Evolutionary conservation across 2,113 vertebrate species (phyloP), one percentile per base, ranked within the genome.

Genomic region (Siniperca knerii): DNA sequence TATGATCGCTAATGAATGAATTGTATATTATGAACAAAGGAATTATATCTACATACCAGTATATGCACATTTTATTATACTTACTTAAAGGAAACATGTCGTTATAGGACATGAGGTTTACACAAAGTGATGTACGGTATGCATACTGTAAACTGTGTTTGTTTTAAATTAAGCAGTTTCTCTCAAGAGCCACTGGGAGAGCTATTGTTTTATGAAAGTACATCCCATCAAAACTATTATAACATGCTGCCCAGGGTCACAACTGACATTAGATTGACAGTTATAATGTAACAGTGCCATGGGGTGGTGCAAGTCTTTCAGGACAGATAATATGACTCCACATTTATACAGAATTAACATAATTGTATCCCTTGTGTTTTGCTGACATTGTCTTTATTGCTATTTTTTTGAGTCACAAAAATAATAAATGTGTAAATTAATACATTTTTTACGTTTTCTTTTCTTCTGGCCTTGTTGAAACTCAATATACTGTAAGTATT

Each of bases 131-230:
- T 62, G 1, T 20, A 33, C 44, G 33, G 23, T 25, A 10, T 55
- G 33, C 25, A n/a, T 33, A 50, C 35, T 37, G 35, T 37, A 37
- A 18, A 42, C 29, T 60, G 44, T 61, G 25, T 21, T 15, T 50
- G 15, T 35, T 73, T 54, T 40, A 72, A 73, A 76, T 23, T 5
- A 18, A 55, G 86, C 76, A 87, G 52, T 90, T 78, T 82, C 54
- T 52, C 15, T 40, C 2, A 44, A 44, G 37, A 85, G 72, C 82
- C 74, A 82, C 76, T 83, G 84, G 73, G 77, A 77, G 81, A 77
- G 76, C 82, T 85, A 25, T 79, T 87, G 78, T 68, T 44, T 29
- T 61, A 77, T 75, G 33, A 68, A 87, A 72, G 33, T 4, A 23
- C 54, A 48, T 46, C 12, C 18, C 40, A 66, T 50, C 40, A 66